phyloP scores from a whole-genome alignment of 1,140 invertebrate genomes.

The Lordiphosa collinella region DNA sequence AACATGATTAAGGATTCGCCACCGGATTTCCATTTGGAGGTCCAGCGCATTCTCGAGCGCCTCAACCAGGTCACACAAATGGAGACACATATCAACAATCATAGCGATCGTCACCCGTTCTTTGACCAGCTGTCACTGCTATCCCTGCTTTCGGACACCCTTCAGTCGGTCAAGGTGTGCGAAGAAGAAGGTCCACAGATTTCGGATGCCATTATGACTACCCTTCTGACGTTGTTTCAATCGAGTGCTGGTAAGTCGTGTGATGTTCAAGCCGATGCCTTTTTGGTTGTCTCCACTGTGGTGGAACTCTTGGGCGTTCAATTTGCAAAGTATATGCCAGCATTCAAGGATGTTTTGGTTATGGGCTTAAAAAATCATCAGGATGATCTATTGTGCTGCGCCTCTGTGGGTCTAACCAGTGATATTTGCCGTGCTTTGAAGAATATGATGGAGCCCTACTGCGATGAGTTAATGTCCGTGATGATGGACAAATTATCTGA shows the following conservation, averaged over 20 bases:
- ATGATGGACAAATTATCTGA: constrained; percentile 94
- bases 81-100: constrained; percentile 93
- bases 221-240: constrained; percentile 94
- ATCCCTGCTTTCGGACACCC: constrained; percentile 96
- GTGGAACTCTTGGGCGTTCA: constrained; percentile 97
- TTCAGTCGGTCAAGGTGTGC: constrained; percentile 95
- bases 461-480: constrained; percentile 96
- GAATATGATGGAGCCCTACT: constrained; percentile 90
- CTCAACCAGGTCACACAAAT: constrained; percentile 95
- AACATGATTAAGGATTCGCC: constrained; percentile 99
- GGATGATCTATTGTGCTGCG: constrained; percentile 96
- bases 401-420: constrained; percentile 95
- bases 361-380: constrained; percentile 95
- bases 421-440: constrained; percentile 96
- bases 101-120: constrained; percentile 94
- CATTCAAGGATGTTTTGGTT: constrained; percentile 92
- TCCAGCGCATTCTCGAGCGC: constrained; percentile 96
- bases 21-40: constrained; percentile 96
- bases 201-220: constrained; percentile 97
- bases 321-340: no score
- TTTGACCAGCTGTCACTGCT: constrained; percentile 99
- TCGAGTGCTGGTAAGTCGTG: constrained; percentile 93
- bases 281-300: constrained; percentile 97
- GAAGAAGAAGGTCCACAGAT: constrained; percentile 96
- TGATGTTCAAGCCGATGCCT: constrained; percentile 98